Conservation (phyloP, 2,888 invertebrate species). For the Platycheirus rosarum region DNA sequence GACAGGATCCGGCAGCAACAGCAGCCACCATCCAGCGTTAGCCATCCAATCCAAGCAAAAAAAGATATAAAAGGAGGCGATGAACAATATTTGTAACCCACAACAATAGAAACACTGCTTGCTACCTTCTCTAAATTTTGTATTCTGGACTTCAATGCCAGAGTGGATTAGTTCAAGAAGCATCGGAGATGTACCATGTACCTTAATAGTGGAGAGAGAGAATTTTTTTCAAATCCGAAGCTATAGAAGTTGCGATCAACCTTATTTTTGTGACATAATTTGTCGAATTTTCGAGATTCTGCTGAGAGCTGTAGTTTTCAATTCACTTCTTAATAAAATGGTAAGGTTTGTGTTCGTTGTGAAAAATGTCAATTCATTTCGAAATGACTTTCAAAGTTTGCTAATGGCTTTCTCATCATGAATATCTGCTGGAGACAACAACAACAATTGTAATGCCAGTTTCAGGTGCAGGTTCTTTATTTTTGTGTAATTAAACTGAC, state of each 20-base stretch:
- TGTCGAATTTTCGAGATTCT: slow-evolving; percentile 22
- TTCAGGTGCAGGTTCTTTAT: neutral
- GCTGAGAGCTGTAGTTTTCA: slow-evolving; percentile 6
- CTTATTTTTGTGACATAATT: slow-evolving; percentile 40
- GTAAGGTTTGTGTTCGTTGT: slow-evolving; percentile 3
- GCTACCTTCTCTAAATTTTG: slow-evolving; percentile 31
- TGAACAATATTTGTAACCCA: slow-evolving; percentile 41
- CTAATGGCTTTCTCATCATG: neutral
- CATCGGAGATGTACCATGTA: neutral
- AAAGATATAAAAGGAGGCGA: slow-evolving; percentile 26
- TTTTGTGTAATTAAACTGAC: no score
- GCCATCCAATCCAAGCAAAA: neutral
- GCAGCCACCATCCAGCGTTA: slow-evolving; percentile 2
- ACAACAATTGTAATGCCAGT: neutral
- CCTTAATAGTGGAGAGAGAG: no score
- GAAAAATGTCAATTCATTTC: slow-evolving; percentile 8
- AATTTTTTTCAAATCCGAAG: slow-evolving; percentile 20
- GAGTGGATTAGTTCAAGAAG: slow-evolving; percentile 41
- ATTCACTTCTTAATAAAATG: slow-evolving; percentile 7
- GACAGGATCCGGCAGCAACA: slow-evolving; percentile 9
- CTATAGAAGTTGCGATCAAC: slow-evolving; percentile 25
- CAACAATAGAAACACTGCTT: slow-evolving; percentile 30
- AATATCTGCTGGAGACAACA: neutral
- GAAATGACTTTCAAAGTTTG: neutral
- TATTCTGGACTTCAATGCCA: slow-evolving; percentile 39